Percentiles rank a stretch among this genome's conserved stretches.
These are phyloP conservation scores for Micrasema minimum DNA, from an alignment of 1,140 invertebrate species.

Conservation along the genomic window DNA sequence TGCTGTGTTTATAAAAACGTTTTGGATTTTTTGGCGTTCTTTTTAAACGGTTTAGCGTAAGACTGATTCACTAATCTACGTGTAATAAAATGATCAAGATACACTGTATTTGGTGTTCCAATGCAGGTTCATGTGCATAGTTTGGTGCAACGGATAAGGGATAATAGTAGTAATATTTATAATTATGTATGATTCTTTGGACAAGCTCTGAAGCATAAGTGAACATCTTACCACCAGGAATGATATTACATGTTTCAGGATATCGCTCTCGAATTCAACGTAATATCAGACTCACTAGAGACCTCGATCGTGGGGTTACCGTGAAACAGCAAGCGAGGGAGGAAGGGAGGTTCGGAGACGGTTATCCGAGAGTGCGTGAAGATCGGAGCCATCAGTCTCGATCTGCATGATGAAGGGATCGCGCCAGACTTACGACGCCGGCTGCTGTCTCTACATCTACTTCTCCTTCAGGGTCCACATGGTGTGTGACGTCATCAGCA, in stretches of 20 bases:
- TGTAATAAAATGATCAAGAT: too few species aligned
- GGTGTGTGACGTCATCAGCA: constrained; percentile 75
- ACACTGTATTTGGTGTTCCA: too few species aligned
- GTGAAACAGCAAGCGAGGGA: constrained; percentile 76
- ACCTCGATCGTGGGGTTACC: constrained; percentile 80
- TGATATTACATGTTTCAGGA: constrained; percentile 65
- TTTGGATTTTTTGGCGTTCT: too few species aligned
- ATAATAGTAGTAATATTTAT: too few species aligned
- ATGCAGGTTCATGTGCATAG: too few species aligned
- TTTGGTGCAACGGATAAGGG: too few species aligned
- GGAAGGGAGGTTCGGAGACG: constrained; percentile 70
- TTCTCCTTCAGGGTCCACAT: constrained; percentile 77
- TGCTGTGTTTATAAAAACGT: too few species aligned
- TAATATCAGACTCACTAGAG: constrained; percentile 81
- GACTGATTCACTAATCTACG: too few species aligned
- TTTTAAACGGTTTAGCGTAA: too few species aligned
- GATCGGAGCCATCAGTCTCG: constrained; percentile 57
- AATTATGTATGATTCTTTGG: constrained; percentile 16
- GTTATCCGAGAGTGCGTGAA: constrained; percentile 73
- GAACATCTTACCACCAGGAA: neutral
- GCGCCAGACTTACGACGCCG: constrained; percentile 78
- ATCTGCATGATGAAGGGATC: constrained; percentile 70
- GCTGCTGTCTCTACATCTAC: constrained; percentile 82
- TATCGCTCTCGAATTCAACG: constrained; percentile 74
- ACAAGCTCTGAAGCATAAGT: neutral